A percentile compares a stretch with the other conserved stretches of the same genome.
phyloP scores from a whole-genome alignment of 1,140 invertebrate genomes.

The Paralvinella palmiformis region DNA sequence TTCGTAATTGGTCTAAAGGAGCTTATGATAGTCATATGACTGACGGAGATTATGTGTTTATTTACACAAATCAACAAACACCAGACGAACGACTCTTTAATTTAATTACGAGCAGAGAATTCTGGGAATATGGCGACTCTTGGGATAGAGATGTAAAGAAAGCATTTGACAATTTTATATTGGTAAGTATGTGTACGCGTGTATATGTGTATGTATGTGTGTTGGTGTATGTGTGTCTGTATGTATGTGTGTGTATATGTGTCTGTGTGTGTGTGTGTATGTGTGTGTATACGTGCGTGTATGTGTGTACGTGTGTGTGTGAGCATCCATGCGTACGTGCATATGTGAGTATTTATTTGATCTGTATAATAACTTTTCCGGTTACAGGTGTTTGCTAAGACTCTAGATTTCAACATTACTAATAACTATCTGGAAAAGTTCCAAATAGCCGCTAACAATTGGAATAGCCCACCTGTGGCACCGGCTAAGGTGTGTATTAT shows the following conservation, averaged over 20 bases:
- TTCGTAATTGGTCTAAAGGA: conserved; percentile 7
- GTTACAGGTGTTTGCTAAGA: conserved; percentile 10
- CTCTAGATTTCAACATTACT: background rate
- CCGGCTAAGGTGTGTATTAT: background rate
- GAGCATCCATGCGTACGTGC: no score
- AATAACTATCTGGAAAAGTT: conserved; percentile 3
- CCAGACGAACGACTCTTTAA: background rate
- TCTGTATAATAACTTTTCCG: background rate
- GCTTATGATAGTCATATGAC: background rate
- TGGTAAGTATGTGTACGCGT: no score
- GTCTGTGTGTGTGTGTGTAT: no score
- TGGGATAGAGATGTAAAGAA: background rate
- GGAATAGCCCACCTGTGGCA: background rate
- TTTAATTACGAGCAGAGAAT: background rate
- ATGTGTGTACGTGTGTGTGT: no score
- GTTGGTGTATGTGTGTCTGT: no score
- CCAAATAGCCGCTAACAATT: conserved; percentile 1
- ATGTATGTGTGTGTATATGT: no score
- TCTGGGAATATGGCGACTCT: conserved; percentile 4
- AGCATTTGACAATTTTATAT: conserved; percentile 3
- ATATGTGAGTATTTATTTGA: background rate
- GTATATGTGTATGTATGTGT: no score
- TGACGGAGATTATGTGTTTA: conserved; percentile 13
- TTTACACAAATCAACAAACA: conserved; percentile 15
- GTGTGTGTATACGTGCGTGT: no score